Base-by-base conservation (phyloP, 2,888 invertebrate genomes). In the Acleris laterana region DNA sequence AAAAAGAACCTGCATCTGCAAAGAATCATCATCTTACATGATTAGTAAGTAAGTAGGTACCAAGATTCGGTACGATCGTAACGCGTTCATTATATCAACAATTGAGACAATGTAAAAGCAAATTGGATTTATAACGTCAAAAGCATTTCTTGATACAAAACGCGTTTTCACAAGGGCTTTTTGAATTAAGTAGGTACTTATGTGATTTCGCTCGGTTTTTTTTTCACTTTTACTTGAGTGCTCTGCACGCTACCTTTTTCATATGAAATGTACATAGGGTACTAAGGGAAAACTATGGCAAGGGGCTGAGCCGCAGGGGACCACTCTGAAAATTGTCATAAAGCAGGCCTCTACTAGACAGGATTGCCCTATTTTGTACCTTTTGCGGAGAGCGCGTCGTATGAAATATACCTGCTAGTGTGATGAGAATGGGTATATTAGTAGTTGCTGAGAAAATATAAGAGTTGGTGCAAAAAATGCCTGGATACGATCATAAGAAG, bases 301-400 rank as follows among this genome's bases (percentile, higher is more conserved):
- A 62, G 48, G 61, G 66, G 46, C 11, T 46, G 25, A 46, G 56
- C 66, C 62, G 46, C 57, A 57, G 17, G 64, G 65, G 65, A 55
- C 22, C 25, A n/a, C 46, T 57, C 61, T 32, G 22, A 38, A 57
- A 62, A 48, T 62, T 52, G 61, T 62, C 62, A 62, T 66, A 66
- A 62, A 52, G 62, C 62, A 52, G 38, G 48, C 42, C 57, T 46
- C 51, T 38, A 66, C 56, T 66, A 62, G 52, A 62, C 48, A 52
- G 48, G 61, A 62, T 51, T 66, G 57, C 56, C 46, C 56, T 48
- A 44, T 65, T 60, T 51, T 50, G 46, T 56, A 66, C 51, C 61
- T 57, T 62, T 62, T 55, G 44, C 44, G 55, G n/a, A 42, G 59
- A 64, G 38, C 28, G 42, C 50, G 50, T 44, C 46, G 13, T 48